Percentiles rank a stretch among this genome's conserved stretches.
Evolutionary conservation across 64 coral and sea anemone genomes (phyloP).

Genomic region (Cladopsammia gracilis): DNA sequence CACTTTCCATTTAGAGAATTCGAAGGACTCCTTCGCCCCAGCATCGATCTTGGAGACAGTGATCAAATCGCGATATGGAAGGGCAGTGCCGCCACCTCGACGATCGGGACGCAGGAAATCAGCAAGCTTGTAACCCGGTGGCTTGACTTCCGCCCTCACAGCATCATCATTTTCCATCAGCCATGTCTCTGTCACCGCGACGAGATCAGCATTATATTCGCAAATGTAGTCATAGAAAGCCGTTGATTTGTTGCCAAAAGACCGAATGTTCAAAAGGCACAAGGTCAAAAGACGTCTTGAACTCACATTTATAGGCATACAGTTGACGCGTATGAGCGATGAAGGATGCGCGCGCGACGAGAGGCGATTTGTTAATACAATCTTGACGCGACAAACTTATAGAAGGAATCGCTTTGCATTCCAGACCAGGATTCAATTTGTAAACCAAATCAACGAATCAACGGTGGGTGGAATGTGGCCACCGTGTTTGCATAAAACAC

Average conservation of each 20-base stretch:
- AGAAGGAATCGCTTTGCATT: too few relatives aligned
- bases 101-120: background rate
- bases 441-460: too few relatives aligned
- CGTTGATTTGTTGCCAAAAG: constrained; percentile 58
- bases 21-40: constrained; percentile 20
- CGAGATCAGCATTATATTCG: background rate
- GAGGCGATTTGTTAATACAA: too few relatives aligned
- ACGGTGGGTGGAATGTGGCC: too few relatives aligned
- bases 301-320: too few relatives aligned
- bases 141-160: constrained; percentile 11
- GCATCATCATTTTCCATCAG: background rate
- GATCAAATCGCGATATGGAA: constrained; percentile 37
- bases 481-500: too few relatives aligned
- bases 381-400: too few relatives aligned
- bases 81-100: constrained; percentile 27
- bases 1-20: constrained; percentile 62
- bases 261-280: constrained; percentile 40
- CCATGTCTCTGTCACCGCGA: constrained; percentile 8
- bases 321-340: too few relatives aligned
- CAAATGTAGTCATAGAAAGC: constrained; percentile 35
- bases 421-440: too few relatives aligned
- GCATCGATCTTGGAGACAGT: constrained; percentile 25
- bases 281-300: too few relatives aligned
- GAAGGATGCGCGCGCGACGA: too few relatives aligned
- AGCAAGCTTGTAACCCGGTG: constrained; percentile 31